Conservation (phyloP, 2,797 vertebrate genomes). For the Lycodopsis pacificus region DNA sequence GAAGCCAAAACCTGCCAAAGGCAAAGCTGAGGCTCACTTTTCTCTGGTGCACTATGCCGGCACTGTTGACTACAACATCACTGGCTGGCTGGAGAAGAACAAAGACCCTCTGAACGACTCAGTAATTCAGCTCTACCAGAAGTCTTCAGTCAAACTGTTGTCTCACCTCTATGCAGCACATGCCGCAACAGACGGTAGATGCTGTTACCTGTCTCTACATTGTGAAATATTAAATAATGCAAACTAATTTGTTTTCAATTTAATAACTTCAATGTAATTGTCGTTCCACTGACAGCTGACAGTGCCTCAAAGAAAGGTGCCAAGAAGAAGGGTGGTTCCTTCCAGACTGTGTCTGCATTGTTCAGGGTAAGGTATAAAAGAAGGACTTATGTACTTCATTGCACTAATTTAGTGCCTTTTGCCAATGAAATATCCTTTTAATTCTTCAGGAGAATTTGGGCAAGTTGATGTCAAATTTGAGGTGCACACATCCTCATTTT, state of each 20-base stretch:
- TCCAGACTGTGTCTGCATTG: slow-evolving; percentile 92
- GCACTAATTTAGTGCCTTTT: not conserved
- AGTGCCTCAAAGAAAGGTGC: slow-evolving; percentile 81
- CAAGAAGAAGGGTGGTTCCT: slow-evolving; percentile 94
- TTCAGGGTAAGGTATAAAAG: slow-evolving; percentile 83
- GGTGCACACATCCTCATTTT: slow-evolving; percentile 91
- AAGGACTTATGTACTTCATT: not conserved
- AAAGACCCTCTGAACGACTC: slow-evolving; percentile 93
- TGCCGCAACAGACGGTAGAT: slow-evolving; percentile 75
- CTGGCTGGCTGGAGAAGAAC: slow-evolving; percentile 90
- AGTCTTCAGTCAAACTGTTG: slow-evolving; percentile 89
- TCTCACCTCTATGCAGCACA: slow-evolving; percentile 82
- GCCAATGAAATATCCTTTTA: not conserved
- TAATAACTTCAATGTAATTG: not conserved
- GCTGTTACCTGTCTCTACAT: not conserved
- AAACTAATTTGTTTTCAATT: not conserved
- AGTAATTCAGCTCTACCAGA: slow-evolving; percentile 87
- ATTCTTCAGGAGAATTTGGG: slow-evolving; percentile 89
- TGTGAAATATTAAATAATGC: not conserved
- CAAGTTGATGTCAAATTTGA: slow-evolving; percentile 90
- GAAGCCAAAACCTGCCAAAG: slow-evolving; percentile 90
- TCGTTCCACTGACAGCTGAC: slow-evolving; percentile 36
- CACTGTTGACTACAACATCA: slow-evolving; percentile 89
- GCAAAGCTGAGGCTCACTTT: slow-evolving; percentile 91
- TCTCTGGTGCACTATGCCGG: slow-evolving; percentile 89